Evolutionary conservation across 1,140 invertebrate genomes (phyloP).

Genomic region (Rhizoglyphus robini): DNA sequence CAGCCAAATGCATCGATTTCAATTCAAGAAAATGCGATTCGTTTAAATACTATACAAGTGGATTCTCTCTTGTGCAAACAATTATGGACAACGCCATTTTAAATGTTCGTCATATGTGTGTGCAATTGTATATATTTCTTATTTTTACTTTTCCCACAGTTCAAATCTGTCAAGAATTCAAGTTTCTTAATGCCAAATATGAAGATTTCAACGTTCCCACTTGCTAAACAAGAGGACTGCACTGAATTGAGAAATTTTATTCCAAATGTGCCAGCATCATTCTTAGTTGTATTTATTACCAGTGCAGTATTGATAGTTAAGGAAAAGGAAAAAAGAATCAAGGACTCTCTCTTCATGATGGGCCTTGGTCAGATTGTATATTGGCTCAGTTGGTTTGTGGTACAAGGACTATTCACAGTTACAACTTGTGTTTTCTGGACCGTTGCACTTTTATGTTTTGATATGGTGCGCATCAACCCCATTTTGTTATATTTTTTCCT

Average conservation of each 20-base stretch:
- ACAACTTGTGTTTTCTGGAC: not conserved
- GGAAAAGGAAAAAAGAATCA: conserved; percentile 17
- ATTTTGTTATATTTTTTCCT: conserved; percentile 2
- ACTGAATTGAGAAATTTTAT: not conserved
- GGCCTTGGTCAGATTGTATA: not conserved
- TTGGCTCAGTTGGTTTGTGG: conserved; percentile 8
- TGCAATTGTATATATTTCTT: too few relatives aligned
- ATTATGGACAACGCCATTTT: not conserved
- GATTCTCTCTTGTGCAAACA: not conserved
- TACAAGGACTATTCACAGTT: not conserved
- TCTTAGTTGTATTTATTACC: too few relatives aligned
- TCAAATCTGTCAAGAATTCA: too few relatives aligned
- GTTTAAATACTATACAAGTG: conserved; percentile 7
- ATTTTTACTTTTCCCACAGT: too few relatives aligned
- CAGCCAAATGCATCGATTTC: too few relatives aligned
- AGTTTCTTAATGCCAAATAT: too few relatives aligned
- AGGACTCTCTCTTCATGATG: conserved; percentile 12
- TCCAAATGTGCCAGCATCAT: conserved; percentile 7
- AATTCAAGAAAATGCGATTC: not conserved
- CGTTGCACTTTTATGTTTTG: not conserved
- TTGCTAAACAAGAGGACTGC: not conserved
- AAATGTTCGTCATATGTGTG: too few relatives aligned
- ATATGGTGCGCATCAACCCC: not conserved
- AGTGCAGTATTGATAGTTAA: too few relatives aligned
- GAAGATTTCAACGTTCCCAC: too few relatives aligned